Evolutionary conservation across 2,113 vertebrate genomes (phyloP), one percentile per base, ranked within the genome.

Genomic region (Anguilla rostrata): DNA sequence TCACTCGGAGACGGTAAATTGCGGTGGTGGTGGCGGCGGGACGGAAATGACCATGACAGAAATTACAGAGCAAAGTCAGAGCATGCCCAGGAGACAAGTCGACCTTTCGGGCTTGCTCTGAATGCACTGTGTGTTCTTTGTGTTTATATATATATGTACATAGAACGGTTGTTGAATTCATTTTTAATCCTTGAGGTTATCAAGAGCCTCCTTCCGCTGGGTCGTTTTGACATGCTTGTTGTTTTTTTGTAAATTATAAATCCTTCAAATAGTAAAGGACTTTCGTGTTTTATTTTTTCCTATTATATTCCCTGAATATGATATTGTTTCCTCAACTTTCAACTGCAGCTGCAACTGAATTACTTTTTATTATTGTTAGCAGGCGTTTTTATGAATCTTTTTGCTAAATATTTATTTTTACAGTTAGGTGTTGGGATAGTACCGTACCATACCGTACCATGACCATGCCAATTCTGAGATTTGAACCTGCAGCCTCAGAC

Each of bases 11-110:
- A 60, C 8, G 29, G 80, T 39, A 26, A 75, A 79, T 83, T 78
- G 39, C 49, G 12, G 40, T 60, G 43, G 11, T 56, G 53, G 86
- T 83, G 81, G 43, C 34, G 39, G 39, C 75, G 78, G 83, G 9
- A n/a, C 20, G 39, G 41, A 66, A 66, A 66, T 8, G 18, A 26
- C 3, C 5, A 0, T 66, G 60, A 5, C 39, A 5, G 20, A 87
- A 83, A 78, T 87, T 86, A 86, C 26, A 66, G 46, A 41, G n/a
- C 81, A n/a, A n/a, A 63, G 81, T 46, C 29, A n/a, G 41, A 83
- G 18, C 18, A 78, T 18, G 43, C 41, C 22, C 5, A 5, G 56
- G 39, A 14, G 78, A 66, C 22, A 43, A 66, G 60, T 8, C 43
- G 8, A 46, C 43, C 34, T 78, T 29, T 6, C 57, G 7, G 41